Conservation (phyloP, 2,113 vertebrate species). For the Eolophus roseicapilla region DNA sequence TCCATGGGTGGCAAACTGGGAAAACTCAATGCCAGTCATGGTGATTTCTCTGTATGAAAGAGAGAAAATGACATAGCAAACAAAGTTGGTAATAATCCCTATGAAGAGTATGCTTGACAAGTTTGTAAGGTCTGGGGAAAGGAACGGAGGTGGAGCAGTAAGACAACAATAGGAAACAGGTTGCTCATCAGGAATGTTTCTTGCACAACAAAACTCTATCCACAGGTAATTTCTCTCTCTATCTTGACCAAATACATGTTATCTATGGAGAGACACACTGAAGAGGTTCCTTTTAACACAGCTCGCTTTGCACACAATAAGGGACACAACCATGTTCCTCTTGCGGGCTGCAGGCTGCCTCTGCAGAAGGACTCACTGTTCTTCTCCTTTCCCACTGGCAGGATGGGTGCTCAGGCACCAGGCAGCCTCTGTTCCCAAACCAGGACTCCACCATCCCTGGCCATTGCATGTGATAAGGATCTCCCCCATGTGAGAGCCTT, state of each 20-base stretch:
- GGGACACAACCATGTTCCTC: not conserved
- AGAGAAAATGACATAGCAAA: not conserved
- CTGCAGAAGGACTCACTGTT: not conserved
- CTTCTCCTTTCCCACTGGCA: not conserved
- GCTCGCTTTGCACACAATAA: rapidly evolving
- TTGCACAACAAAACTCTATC: not conserved
- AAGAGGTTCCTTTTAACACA: not conserved
- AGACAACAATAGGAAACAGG: not conserved
- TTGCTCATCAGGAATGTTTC: not conserved
- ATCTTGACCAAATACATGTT: not conserved
- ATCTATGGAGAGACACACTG: not conserved
- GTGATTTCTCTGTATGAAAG: not conserved
- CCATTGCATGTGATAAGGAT: not conserved
- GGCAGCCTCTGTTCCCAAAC: not conserved
- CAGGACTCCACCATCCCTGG: no score
- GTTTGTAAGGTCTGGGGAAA: not conserved
- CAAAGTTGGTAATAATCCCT: not conserved
- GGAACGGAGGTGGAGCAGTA: not conserved
- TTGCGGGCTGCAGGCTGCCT: not conserved
- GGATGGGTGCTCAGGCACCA: not conserved
- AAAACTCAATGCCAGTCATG: not conserved
- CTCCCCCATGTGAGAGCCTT: rapidly evolving
- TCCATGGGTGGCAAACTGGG: not conserved
- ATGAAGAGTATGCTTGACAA: not conserved
- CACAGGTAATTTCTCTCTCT: not conserved